Evolutionary conservation across 2,888 invertebrate species (phyloP).

Genomic region (Dasysyrphus tricinctus): DNA sequence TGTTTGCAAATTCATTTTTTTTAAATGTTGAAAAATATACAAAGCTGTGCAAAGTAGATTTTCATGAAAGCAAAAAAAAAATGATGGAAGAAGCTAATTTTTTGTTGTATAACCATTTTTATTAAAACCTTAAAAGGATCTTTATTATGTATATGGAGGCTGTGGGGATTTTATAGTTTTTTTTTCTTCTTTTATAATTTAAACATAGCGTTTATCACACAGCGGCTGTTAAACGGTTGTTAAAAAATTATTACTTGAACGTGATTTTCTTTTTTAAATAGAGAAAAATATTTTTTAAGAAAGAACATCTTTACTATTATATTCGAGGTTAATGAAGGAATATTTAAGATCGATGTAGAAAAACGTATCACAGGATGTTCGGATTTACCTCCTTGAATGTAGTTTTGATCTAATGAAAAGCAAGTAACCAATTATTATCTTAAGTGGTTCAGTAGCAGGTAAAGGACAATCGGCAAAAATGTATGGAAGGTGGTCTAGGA

Average conservation of each 20-base stretch:
- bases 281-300: not conserved
- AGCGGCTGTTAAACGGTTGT: constrained; percentile 67
- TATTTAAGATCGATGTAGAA: not conserved
- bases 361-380: not conserved
- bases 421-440: not conserved
- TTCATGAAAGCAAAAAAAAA: constrained; percentile 37
- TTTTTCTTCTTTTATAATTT: not conserved
- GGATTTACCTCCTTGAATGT: not conserved
- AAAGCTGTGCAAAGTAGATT: constrained; percentile 42
- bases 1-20: not conserved
- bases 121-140: constrained; percentile 50
- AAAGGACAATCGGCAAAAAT: too few species aligned
- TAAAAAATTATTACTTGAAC: constrained; percentile 62
- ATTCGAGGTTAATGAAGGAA: not conserved
- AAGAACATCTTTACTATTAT: constrained; percentile 1
- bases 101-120: constrained; percentile 25
- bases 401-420: not conserved
- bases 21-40: constrained; percentile 39
- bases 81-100: constrained; percentile 34
- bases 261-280: constrained; percentile 28
- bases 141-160: constrained; percentile 54
- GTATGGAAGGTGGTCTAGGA: too few species aligned
- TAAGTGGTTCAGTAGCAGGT: not conserved
- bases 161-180: constrained; percentile 57
- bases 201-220: constrained; percentile 20